Percentiles rank a stretch among this genome's conserved stretches.
phyloP scores from a whole-genome alignment of 2,888 invertebrate genomes.

The Antitype chi region DNA sequence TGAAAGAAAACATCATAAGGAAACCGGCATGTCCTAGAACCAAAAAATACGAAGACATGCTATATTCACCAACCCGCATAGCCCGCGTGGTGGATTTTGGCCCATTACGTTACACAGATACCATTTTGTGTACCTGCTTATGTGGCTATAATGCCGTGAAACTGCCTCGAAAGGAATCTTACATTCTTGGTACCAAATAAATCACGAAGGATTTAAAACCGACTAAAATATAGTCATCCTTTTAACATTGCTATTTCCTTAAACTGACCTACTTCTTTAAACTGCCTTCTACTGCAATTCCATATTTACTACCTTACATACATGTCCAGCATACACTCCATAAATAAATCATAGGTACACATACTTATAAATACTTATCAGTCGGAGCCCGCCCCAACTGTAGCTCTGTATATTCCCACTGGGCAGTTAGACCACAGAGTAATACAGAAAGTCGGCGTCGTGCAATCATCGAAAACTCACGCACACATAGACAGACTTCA shows the following conservation, averaged over 20 bases:
- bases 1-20: too few relatives aligned
- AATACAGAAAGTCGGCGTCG: not conserved
- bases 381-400: constrained; percentile 8
- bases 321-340: not conserved
- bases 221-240: not conserved
- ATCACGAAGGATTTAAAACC: too few relatives aligned
- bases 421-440: constrained; percentile 17
- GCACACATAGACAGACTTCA: not conserved
- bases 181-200: too few relatives aligned
- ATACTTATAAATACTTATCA: constrained; percentile 13
- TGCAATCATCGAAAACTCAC: not conserved
- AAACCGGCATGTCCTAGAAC: too few relatives aligned
- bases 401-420: constrained; percentile 17
- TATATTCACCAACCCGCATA: too few relatives aligned
- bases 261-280: not conserved
- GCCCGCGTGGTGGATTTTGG: too few relatives aligned
- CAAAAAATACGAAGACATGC: too few relatives aligned
- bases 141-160: too few relatives aligned
- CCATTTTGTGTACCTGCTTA: too few relatives aligned
- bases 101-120: too few relatives aligned
- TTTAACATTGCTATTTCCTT: not conserved
- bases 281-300: not conserved
- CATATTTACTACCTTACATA: not conserved
- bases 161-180: too few relatives aligned
- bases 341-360: constrained; percentile 20